Conservation (phyloP, 2,113 vertebrate genomes). For the Bungarus multicinctus region DNA sequence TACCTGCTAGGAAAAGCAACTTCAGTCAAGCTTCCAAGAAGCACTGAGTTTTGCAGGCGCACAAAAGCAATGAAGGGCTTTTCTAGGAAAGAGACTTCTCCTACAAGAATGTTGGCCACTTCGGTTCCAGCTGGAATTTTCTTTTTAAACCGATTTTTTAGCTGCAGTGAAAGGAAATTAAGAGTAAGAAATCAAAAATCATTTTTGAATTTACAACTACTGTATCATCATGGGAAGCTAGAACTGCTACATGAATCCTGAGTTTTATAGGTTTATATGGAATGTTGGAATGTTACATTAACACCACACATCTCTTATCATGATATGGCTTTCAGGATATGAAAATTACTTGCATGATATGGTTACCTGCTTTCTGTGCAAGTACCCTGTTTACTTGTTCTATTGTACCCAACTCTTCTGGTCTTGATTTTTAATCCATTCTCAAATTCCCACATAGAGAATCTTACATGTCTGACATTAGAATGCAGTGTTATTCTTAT, state of each 20-base stretch:
- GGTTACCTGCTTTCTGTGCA: background rate
- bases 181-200: background rate
- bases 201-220: background rate
- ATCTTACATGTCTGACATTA: background rate
- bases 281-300: background rate
- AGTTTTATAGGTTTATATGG: background rate
- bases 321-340: background rate
- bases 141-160: conserved; percentile 66
- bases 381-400: background rate
- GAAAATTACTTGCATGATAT: background rate
- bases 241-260: background rate
- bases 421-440: background rate
- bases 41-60: conserved; percentile 54
- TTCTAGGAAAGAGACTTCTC: conserved; percentile 72
- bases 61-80: conserved; percentile 71
- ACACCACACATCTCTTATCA: background rate
- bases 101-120: conserved; percentile 65
- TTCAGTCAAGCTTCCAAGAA: conserved; percentile 67
- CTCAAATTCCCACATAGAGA: background rate
- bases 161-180: conserved; percentile 46
- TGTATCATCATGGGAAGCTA: too few species aligned
- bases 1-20: conserved; percentile 78
- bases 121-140: conserved; percentile 67
- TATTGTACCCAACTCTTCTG: background rate
- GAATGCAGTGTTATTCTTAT: background rate